Percentiles rank a stretch among this genome's conserved stretches.
Conservation (phyloP, 2,888 invertebrate species). For the Spodoptera picta region DNA sequence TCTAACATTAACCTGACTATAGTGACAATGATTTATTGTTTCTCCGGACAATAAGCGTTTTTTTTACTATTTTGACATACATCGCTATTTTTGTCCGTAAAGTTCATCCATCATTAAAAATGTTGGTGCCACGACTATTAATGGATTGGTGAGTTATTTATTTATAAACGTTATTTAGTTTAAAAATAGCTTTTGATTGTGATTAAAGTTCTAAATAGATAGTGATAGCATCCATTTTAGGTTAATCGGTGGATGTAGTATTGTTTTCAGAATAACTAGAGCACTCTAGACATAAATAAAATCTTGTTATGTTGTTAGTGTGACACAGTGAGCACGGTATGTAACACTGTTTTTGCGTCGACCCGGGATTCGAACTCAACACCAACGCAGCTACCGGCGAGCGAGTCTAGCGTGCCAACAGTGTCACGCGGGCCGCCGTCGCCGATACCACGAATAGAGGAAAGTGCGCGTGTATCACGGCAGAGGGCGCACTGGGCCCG, state of each 20-base stretch:
- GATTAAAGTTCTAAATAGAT: background rate
- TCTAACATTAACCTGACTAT: slow-evolving; percentile 35
- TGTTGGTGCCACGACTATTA: background rate
- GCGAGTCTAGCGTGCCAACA: no score
- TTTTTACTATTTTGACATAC: slow-evolving; percentile 10
- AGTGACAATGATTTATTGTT: slow-evolving; percentile 43
- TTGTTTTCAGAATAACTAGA: no score
- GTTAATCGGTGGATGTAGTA: background rate
- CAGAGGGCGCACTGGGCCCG: no score
- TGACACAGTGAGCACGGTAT: no score
- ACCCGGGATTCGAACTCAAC: no score
- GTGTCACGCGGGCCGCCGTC: no score
- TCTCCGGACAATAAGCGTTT: slow-evolving; percentile 10
- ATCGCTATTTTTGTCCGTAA: slow-evolving; percentile 5
- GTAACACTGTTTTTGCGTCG: no score
- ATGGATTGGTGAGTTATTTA: background rate
- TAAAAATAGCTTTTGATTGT: background rate
- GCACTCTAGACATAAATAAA: no score
- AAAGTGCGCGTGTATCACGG: no score
- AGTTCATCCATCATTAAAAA: slow-evolving; percentile 1
- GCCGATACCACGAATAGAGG: no score
- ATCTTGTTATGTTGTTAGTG: no score
- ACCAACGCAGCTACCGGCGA: no score
- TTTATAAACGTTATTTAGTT: background rate
- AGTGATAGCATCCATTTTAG: background rate